Conservation (phyloP, 1,140 invertebrate species). For the Cryptotermes secundus region DNA sequence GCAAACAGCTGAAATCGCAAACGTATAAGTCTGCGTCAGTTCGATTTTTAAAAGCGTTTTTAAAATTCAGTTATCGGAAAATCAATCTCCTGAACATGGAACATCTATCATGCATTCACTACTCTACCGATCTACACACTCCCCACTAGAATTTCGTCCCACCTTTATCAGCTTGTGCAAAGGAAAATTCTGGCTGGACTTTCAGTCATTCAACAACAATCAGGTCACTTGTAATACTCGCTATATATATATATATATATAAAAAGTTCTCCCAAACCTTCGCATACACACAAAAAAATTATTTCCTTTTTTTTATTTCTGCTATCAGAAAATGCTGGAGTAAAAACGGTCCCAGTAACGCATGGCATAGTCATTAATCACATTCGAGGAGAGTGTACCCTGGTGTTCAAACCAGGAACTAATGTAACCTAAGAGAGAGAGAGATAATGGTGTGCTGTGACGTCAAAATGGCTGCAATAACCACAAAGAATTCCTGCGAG, state of each 20-base stretch:
- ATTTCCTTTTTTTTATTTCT: not conserved
- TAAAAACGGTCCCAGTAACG: not conserved
- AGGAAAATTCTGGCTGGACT: not conserved
- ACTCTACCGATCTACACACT: no score
- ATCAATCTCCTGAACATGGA: not conserved
- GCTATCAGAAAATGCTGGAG: not conserved
- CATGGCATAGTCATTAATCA: not conserved
- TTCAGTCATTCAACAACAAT: not conserved
- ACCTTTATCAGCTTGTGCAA: no score
- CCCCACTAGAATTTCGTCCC: no score
- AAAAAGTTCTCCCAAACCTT: not conserved
- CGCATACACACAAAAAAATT: not conserved
- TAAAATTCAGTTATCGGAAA: not conserved
- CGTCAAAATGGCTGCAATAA: not conserved
- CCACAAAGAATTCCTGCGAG: not conserved
- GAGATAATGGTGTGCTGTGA: not conserved
- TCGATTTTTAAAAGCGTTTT: no score
- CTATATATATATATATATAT: no score
- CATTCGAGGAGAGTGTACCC: not conserved
- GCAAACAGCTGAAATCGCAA: no score
- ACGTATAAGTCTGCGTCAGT: no score
- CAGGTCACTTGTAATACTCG: not conserved
- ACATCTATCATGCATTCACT: not conserved
- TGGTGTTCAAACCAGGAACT: constrained; percentile 8
- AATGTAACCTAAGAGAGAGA: constrained; percentile 5